These are phyloP conservation scores for Podarcis cretensis DNA, from an alignment of 2,113 vertebrate species.

Conservation along the genomic window DNA sequence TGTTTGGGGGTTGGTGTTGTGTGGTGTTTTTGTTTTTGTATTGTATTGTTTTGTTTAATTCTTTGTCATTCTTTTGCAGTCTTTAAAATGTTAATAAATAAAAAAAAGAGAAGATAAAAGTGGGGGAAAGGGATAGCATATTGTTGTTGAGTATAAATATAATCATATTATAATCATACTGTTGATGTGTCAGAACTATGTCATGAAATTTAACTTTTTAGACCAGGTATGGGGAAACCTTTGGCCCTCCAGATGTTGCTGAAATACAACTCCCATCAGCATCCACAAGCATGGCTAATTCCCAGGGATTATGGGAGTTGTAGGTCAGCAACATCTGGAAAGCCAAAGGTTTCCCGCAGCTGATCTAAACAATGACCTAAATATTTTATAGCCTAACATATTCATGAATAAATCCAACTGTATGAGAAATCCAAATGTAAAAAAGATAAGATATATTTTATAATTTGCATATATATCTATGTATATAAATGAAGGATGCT, in stretches of 20 bases:
- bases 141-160: neutral
- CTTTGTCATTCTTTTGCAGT: too few species aligned
- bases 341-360: too few species aligned
- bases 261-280: too few species aligned
- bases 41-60: too few species aligned
- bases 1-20: too few species aligned
- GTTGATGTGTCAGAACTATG: neutral
- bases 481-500: neutral
- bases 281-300: too few species aligned
- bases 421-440: slow-evolving; percentile 20
- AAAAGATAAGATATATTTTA: neutral
- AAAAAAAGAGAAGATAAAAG: neutral
- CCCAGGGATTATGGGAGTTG: too few species aligned
- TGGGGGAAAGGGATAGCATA: neutral
- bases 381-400: neutral
- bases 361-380: neutral
- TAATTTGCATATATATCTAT: neutral
- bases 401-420: neutral
- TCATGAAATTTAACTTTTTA: neutral
- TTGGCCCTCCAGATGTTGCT: too few species aligned
- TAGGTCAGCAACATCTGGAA: too few species aligned
- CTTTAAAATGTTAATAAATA: too few species aligned
- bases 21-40: too few species aligned
- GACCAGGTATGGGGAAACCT: neutral
- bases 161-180: neutral